A percentile compares a stretch with the other conserved stretches of the same genome.
These are phyloP conservation scores for Timandra comae DNA, from an alignment of 2,888 invertebrate genomes.

Conservation along the genomic window DNA sequence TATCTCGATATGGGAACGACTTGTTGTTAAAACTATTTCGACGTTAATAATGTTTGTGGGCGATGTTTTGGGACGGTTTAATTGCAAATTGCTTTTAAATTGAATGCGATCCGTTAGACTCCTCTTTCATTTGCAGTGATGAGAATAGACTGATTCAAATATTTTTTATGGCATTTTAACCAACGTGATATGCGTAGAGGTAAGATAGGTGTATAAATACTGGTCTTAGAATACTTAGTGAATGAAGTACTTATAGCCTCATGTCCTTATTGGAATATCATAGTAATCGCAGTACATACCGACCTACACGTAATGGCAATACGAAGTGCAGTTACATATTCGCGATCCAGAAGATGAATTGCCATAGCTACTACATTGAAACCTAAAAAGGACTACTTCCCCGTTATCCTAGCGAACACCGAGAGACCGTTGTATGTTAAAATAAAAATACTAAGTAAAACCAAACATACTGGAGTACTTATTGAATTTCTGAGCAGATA, in stretches of 20 bases:
- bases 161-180: no score
- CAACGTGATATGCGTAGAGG: no score
- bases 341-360: conserved; percentile 21
- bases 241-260: no score
- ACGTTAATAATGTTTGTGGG: conserved; percentile 8
- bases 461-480: not conserved
- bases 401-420: conserved; percentile 54
- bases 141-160: no score
- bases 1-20: no score
- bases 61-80: conserved; percentile 43
- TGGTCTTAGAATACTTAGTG: no score
- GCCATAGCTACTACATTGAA: conserved; percentile 25
- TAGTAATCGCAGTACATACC: no score
- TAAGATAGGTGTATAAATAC: no score
- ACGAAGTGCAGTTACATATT: conserved; percentile 31
- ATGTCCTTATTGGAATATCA: no score
- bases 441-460: conserved; percentile 15
- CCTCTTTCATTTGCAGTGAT: no score
- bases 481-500: not conserved
- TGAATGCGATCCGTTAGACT: conserved; percentile 53
- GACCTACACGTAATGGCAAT: conserved; percentile 31
- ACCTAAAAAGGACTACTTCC: conserved; percentile 62
- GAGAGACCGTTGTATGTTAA: conserved; percentile 54
- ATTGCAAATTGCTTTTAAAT: conserved; percentile 57
- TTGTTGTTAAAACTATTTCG: not conserved